Evolutionary conservation across 2,113 vertebrate genomes (phyloP).

Genomic region (Myrmophylax atrothorax): DNA sequence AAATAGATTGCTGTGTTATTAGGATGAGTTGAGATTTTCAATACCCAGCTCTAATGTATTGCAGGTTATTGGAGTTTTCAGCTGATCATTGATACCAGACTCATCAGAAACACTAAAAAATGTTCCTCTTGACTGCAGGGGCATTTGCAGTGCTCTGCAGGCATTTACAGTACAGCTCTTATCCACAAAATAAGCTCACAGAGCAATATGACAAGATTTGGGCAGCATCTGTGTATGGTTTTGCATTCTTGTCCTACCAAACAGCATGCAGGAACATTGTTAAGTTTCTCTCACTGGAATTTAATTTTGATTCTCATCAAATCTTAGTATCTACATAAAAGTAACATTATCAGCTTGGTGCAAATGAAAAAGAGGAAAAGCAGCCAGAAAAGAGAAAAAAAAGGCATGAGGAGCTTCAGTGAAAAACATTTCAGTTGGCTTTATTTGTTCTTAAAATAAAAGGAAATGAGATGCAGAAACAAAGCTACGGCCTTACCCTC

Average conservation of each 20-base stretch:
- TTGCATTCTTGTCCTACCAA: neutral
- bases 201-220: neutral
- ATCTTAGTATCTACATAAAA: neutral
- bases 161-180: neutral
- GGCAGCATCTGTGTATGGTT: neutral
- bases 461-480: neutral
- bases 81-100: neutral
- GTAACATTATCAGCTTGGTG: neutral
- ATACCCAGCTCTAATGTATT: neutral
- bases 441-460: neutral
- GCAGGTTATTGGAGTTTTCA: neutral
- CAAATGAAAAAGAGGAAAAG: neutral
- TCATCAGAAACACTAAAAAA: neutral
- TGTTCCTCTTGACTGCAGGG: neutral
- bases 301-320: neutral
- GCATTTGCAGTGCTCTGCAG: neutral
- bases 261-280: neutral
- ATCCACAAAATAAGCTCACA: neutral
- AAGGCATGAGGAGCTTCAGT: neutral
- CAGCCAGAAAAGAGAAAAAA: neutral
- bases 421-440: neutral
- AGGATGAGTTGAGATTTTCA: neutral
- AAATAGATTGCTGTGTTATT: neutral
- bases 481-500: neutral
- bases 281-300: neutral